These are phyloP conservation scores for Aeoliscus strigatus DNA, from an alignment of 2,797 vertebrate species.

Conservation along the genomic window DNA sequence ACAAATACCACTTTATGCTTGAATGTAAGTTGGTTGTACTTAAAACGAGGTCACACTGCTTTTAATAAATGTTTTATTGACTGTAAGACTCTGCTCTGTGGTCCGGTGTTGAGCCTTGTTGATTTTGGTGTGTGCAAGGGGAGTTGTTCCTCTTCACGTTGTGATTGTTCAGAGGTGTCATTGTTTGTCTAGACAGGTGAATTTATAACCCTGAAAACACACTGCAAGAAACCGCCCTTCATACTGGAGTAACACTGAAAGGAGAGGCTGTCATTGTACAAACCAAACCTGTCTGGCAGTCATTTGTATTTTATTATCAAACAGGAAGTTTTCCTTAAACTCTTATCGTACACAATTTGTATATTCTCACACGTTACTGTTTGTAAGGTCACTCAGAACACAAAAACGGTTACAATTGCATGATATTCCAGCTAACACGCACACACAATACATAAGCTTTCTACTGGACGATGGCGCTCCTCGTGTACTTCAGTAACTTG, in stretches of 20 bases:
- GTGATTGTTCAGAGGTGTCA: slow-evolving; percentile 31
- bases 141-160: slow-evolving; percentile 1
- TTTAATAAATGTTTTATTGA: too few species aligned
- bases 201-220: not conserved
- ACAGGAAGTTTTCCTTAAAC: slow-evolving; percentile 17
- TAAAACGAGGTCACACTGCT: too few species aligned
- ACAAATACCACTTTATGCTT: too few species aligned
- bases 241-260: too few species aligned
- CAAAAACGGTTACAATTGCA: slow-evolving; percentile 6
- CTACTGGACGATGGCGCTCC: not conserved
- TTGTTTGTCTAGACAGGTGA: slow-evolving; percentile 9
- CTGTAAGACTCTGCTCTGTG: too few species aligned
- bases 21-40: too few species aligned
- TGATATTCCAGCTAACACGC: slow-evolving; percentile 23
- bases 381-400: slow-evolving; percentile 15
- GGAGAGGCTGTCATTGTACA: too few species aligned
- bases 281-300: not conserved
- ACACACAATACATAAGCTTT: slow-evolving; percentile 2
- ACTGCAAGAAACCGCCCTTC: not conserved
- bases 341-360: slow-evolving; percentile 22
- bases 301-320: slow-evolving; percentile 53
- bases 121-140: too few species aligned
- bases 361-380: slow-evolving; percentile 26
- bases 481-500: slow-evolving; percentile 4
- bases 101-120: too few species aligned